Percentiles rank a stretch among this genome's conserved stretches.
Conservation (phyloP, 2,797 vertebrate genomes). For the Podargus strigoides region DNA sequence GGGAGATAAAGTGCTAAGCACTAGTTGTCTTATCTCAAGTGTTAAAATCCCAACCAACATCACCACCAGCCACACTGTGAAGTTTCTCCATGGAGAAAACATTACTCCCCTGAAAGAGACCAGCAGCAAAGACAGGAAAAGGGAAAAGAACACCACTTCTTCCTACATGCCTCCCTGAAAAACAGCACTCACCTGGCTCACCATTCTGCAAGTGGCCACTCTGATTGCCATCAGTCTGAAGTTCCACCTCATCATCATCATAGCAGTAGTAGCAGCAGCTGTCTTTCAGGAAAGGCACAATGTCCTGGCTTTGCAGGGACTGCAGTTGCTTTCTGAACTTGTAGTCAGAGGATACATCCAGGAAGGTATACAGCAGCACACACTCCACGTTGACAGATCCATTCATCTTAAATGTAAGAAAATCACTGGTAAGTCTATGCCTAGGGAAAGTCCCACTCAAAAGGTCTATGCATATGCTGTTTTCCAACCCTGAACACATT, state of each 20-base stretch:
- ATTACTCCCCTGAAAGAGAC: background rate
- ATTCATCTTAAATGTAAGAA: background rate
- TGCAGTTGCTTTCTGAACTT: conserved; percentile 48
- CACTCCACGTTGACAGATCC: conserved; percentile 9
- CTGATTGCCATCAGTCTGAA: conserved; percentile 72
- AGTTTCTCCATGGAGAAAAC: background rate
- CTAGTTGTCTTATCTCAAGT: background rate
- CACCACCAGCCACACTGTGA: background rate
- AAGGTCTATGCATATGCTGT: accelerated
- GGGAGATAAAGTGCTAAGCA: background rate
- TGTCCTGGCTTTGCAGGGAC: conserved; percentile 17
- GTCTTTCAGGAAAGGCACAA: too few relatives aligned
- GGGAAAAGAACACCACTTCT: background rate
- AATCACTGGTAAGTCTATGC: background rate
- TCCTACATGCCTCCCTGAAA: too few relatives aligned
- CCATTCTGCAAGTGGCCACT: background rate
- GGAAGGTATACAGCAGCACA: conserved; percentile 63
- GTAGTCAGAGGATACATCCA: conserved; percentile 34
- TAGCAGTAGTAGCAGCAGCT: too few relatives aligned
- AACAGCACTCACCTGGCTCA: background rate
- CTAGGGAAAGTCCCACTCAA: background rate
- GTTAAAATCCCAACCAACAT: background rate
- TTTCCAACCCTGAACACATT: background rate
- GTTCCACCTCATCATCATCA: background rate
- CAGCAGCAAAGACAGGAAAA: background rate